These are phyloP conservation scores for Eupristina koningsbergeri DNA, from an alignment of 1,140 invertebrate species.

Conservation along the genomic window DNA sequence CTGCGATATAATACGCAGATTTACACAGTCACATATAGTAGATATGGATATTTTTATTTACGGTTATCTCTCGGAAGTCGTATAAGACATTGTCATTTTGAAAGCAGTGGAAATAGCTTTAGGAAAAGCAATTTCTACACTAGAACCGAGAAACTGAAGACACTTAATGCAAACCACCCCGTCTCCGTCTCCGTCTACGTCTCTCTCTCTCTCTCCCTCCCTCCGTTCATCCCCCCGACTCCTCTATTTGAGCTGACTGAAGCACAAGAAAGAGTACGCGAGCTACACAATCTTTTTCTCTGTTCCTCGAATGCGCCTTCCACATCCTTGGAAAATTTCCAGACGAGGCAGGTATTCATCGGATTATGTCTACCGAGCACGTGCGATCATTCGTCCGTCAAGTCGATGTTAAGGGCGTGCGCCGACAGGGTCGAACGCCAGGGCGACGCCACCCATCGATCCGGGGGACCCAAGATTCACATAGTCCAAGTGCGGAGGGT, in stretches of 20 bases:
- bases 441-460: constrained; percentile 66
- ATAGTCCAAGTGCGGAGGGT: constrained; percentile 80
- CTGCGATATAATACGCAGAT: too few relatives aligned
- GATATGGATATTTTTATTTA: neutral
- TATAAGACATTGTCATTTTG: neutral
- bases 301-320: neutral
- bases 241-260: neutral
- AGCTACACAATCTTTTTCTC: neutral
- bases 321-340: constrained; percentile 58
- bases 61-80: neutral
- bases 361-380: constrained; percentile 83
- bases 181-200: neutral
- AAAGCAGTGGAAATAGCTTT: neutral
- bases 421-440: constrained; percentile 72
- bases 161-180: neutral
- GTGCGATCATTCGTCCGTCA: constrained; percentile 77
- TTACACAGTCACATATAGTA: neutral
- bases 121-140: neutral
- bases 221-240: neutral
- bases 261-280: neutral
- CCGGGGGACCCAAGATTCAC: constrained; percentile 65
- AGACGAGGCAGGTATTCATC: constrained; percentile 79
- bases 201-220: neutral
- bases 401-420: constrained; percentile 75
- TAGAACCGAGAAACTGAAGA: neutral